These are phyloP conservation scores for Tachuris rubrigastra DNA, from an alignment of 2,113 vertebrate genomes.

Conservation along the genomic window DNA sequence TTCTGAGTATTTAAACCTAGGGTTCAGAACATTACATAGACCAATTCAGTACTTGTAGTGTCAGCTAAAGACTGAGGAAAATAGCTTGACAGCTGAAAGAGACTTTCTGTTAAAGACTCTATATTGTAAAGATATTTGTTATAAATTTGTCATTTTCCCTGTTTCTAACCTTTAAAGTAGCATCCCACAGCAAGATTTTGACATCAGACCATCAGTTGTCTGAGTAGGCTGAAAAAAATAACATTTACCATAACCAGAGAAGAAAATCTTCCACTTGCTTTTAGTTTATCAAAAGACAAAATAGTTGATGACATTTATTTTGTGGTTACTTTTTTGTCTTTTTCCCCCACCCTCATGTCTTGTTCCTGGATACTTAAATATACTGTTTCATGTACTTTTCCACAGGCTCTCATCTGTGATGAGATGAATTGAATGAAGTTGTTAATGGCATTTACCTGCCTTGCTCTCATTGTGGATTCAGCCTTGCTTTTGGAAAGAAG, in stretches of 20 bases:
- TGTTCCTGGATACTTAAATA: background rate
- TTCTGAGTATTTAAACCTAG: background rate
- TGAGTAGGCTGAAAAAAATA: background rate
- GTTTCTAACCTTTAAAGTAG: background rate
- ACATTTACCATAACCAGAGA: background rate
- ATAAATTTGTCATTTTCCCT: background rate
- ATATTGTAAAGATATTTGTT: background rate
- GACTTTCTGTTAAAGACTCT: background rate
- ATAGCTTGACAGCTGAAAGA: background rate
- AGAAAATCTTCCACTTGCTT: background rate
- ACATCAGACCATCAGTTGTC: background rate
- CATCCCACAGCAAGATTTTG: background rate
- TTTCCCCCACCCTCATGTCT: accelerated
- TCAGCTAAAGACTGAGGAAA: background rate
- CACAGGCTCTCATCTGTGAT: background rate
- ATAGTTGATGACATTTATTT: background rate
- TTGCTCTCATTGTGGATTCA: background rate
- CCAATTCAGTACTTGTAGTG: background rate
- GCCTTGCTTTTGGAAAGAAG: background rate
- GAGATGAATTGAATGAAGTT: too few species aligned
- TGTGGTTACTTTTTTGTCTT: background rate
- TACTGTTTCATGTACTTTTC: background rate
- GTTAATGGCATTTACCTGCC: too few species aligned
- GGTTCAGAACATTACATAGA: background rate
- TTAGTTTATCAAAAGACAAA: background rate